phyloP scores from a whole-genome alignment of 1,140 invertebrate species.

The Macrotrachela quadricornifera region DNA sequence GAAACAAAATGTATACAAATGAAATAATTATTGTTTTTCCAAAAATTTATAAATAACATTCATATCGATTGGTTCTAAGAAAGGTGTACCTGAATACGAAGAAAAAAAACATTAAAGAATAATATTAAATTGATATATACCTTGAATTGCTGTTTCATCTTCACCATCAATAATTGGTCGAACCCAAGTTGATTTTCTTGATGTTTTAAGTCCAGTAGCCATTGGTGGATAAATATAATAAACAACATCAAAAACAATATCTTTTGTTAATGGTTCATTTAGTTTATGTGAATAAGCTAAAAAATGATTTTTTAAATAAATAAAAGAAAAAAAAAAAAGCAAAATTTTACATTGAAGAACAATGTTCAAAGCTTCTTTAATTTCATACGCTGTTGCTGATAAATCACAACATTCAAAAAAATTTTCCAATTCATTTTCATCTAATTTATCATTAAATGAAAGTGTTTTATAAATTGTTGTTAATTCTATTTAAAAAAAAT shows the following conservation, averaged over 20 bases:
- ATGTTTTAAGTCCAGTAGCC: slow-evolving; percentile 16
- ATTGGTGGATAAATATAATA: slow-evolving; percentile 25
- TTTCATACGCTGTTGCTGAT: not conserved
- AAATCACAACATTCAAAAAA: slow-evolving; percentile 5
- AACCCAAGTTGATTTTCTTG: slow-evolving; percentile 25
- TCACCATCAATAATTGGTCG: slow-evolving; percentile 27
- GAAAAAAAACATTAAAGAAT: too few relatives aligned
- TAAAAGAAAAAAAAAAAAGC: not conserved
- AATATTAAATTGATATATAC: too few relatives aligned
- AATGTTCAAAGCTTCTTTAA: not conserved
- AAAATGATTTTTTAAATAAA: too few relatives aligned
- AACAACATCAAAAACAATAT: slow-evolving; percentile 19
- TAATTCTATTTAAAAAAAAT: too few relatives aligned
- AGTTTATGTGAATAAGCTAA: slow-evolving; percentile 14
- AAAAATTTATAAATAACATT: too few relatives aligned
- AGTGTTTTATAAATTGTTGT: too few relatives aligned
- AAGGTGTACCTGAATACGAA: too few relatives aligned
- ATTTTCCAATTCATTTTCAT: not conserved
- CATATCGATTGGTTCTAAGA: too few relatives aligned
- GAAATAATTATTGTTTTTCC: too few relatives aligned
- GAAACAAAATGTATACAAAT: too few relatives aligned
- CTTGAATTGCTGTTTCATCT: slow-evolving; percentile 12
- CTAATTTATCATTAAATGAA: not conserved
- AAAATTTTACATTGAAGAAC: slow-evolving; percentile 3
- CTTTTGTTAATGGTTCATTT: slow-evolving; percentile 16